Conservation (phyloP, 2,888 invertebrate species). For the Oligia latruncula region DNA sequence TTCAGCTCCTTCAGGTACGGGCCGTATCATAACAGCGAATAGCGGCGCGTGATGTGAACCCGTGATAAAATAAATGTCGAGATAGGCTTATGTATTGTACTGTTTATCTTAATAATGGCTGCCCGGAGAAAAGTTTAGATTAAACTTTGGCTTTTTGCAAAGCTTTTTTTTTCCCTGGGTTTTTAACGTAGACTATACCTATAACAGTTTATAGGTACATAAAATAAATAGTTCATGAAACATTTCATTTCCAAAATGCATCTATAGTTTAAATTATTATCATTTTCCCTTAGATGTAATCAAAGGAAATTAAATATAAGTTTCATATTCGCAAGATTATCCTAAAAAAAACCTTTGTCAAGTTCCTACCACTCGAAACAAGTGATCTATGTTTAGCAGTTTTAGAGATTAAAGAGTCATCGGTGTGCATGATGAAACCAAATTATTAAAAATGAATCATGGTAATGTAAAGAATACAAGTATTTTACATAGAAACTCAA, state of each 20-base stretch:
- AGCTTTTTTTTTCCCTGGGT: constrained; percentile 67
- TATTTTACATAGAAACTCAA: constrained; percentile 24
- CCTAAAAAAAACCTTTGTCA: neutral
- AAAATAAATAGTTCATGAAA: neutral
- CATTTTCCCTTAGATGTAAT: neutral
- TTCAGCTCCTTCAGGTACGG: constrained; percentile 90
- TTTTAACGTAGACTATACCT: constrained; percentile 63
- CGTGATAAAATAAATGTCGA: constrained; percentile 90
- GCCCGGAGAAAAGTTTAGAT: constrained; percentile 88
- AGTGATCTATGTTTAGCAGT: neutral
- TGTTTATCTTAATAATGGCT: constrained; percentile 90
- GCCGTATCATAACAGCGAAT: constrained; percentile 90
- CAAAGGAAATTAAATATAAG: neutral
- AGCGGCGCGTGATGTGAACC: constrained; percentile 90
- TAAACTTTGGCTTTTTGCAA: constrained; percentile 82
- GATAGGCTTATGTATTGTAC: constrained; percentile 91
- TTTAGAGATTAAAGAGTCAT: neutral
- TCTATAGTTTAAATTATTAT: neutral
- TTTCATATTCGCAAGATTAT: neutral
- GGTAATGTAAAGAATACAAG: constrained; percentile 4
- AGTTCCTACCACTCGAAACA: neutral
- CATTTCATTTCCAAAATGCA: neutral
- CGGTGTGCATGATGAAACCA: neutral
- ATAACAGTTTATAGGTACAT: constrained; percentile 37
- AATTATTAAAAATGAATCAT: neutral